Conservation (phyloP, 2,797 vertebrate species). For the Allobates femoralis region DNA sequence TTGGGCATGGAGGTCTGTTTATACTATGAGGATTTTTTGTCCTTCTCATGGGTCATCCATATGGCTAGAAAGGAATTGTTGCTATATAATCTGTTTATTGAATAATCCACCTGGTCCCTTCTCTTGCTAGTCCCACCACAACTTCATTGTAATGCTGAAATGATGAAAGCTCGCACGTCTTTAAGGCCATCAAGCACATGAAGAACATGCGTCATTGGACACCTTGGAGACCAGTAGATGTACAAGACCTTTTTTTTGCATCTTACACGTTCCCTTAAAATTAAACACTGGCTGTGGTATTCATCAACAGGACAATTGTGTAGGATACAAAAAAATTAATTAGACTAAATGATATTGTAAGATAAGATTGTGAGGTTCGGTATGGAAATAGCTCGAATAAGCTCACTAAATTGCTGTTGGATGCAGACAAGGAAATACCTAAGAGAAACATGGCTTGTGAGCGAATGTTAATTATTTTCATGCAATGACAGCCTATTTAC, state of each 20-base stretch:
- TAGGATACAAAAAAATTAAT: constrained; percentile 55
- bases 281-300: constrained; percentile 24
- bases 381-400: constrained; percentile 14
- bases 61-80: not conserved
- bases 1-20: not conserved
- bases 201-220: constrained; percentile 6
- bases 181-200: not conserved
- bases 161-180: not conserved
- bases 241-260: constrained; percentile 24
- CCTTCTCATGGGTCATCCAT: not conserved
- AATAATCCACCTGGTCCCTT: not conserved
- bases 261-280: not conserved
- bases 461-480: constrained; percentile 55
- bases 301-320: constrained; percentile 31
- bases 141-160: not conserved
- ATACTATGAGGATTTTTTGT: not conserved
- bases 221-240: constrained; percentile 12
- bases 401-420: constrained; percentile 40
- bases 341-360: constrained; percentile 48
- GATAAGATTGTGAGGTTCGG: constrained; percentile 38
- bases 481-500: constrained; percentile 55
- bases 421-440: constrained; percentile 54
- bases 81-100: not conserved
- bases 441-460: constrained; percentile 40
- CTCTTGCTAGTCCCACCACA: not conserved